Evolutionary conservation across 2,113 vertebrate genomes (phyloP).

Genomic region (Myotis davidii): DNA sequence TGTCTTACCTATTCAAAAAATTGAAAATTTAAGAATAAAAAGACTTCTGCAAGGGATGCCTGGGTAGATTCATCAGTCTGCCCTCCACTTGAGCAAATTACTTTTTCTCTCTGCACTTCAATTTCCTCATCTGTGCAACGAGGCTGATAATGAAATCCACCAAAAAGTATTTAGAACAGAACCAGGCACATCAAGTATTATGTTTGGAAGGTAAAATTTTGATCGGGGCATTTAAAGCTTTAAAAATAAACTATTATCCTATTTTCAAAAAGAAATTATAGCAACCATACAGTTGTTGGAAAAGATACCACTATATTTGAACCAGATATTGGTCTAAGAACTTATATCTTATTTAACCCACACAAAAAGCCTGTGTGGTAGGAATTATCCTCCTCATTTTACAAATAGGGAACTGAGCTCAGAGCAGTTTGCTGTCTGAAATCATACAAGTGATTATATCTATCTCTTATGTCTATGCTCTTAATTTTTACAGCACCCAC

Average conservation of each 20-base stretch:
- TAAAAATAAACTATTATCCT: not conserved
- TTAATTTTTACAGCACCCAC: not conserved
- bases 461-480: not conserved
- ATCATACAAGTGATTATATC: not conserved
- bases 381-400: not conserved
- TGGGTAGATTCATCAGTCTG: not conserved
- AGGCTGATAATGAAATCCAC: not conserved
- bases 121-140: not conserved
- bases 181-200: not conserved
- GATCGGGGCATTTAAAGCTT: not conserved
- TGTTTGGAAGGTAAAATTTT: not conserved
- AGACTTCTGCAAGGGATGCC: not conserved
- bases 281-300: not conserved
- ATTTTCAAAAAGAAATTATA: not conserved
- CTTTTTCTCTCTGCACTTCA: not conserved
- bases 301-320: not conserved
- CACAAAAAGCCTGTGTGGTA: not conserved
- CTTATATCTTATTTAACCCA: not conserved
- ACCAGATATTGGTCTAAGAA: not conserved
- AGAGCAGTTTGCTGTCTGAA: not conserved
- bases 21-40: not conserved
- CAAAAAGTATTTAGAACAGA: not conserved
- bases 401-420: not conserved
- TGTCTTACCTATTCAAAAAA: not conserved
- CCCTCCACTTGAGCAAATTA: not conserved